Conservation (phyloP, 2,888 invertebrate genomes). For the Cerastis leucographa region DNA sequence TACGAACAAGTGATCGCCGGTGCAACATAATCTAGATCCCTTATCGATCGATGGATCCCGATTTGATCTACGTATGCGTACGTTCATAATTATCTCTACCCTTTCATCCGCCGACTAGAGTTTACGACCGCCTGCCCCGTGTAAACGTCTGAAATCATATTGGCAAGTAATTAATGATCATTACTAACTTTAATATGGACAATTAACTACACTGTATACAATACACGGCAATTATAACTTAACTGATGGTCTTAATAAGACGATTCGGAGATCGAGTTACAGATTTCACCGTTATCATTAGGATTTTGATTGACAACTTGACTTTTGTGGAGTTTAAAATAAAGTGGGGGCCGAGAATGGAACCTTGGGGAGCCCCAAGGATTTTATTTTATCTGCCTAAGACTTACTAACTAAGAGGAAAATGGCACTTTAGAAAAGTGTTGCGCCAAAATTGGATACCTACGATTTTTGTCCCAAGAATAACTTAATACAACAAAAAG, state of each 20-base stretch:
- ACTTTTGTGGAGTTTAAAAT: constrained; percentile 51
- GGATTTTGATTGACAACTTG: constrained; percentile 64
- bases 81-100: constrained; percentile 88
- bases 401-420: constrained; percentile 68
- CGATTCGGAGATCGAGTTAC: constrained; percentile 66
- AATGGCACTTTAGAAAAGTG: constrained; percentile 55
- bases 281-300: constrained; percentile 68
- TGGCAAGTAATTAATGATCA: constrained; percentile 86
- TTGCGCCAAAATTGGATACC: constrained; percentile 22
- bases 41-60: constrained; percentile 88
- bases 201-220: constrained; percentile 82
- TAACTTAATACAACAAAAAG: constrained; percentile 70
- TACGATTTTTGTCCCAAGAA: constrained; percentile 8
- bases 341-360: constrained; percentile 59
- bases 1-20: constrained; percentile 77
- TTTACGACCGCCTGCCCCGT: constrained; percentile 85
- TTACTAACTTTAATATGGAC: constrained; percentile 81
- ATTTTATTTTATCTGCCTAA: constrained; percentile 50
- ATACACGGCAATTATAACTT: constrained; percentile 71
- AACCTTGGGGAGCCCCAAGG: constrained; percentile 59
- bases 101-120: constrained; percentile 88
- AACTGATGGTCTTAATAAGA: constrained; percentile 72
- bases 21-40: constrained; percentile 85
- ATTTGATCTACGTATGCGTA: constrained; percentile 90
- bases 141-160: constrained; percentile 88